Evolutionary conservation across 2,888 invertebrate species (phyloP), one percentile per base, ranked within the genome.

Genomic region (Tiliacea aurago): DNA sequence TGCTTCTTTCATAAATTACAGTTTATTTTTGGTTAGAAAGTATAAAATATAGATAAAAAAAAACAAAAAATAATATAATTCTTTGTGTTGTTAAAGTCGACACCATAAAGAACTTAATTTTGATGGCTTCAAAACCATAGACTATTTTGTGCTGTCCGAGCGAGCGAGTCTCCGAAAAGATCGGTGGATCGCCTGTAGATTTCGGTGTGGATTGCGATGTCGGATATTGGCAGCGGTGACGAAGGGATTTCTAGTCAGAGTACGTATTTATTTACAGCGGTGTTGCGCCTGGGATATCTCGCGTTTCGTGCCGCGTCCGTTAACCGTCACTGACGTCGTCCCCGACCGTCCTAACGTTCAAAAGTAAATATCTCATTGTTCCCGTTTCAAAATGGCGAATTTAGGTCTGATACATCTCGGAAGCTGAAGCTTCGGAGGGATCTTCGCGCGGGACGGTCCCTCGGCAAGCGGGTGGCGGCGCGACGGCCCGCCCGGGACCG

Each of bases 191-290:
- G 95, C 94, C 91, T 92, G 95, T 95, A 95, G 94, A 95, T 92
- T 93, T 95, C 94, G 95, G 95, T 95, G 95, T 94, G 95, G 95
- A 95, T 96, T 97, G 96, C 94, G 93, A 98, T 98, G 98, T 98
- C 98, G 97, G 98, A 98, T 97, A 97, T 97, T 97, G 98, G 97
- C 96, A 98, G 97, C 96, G 97, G 97, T 94, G 97, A 98, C 97
- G 98, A 98, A 96, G 97, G 97, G 95, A 97, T 97, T 96, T 97
- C 97, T 97, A 97, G 97, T 97, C 97, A 97, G 97, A 97, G 98
- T 98, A 97, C 97, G 97, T 97, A 96, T 94, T 91, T 90, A 92
- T 93, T 93, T 91, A 90, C 89, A 91, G 90, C 88, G 88, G 90
- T 85, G 85, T 87, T 90, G 81, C 84, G 87, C 89, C 89, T 84